Conservation (phyloP, 2,888 invertebrate genomes). For the Nephrotoma flavescens region DNA sequence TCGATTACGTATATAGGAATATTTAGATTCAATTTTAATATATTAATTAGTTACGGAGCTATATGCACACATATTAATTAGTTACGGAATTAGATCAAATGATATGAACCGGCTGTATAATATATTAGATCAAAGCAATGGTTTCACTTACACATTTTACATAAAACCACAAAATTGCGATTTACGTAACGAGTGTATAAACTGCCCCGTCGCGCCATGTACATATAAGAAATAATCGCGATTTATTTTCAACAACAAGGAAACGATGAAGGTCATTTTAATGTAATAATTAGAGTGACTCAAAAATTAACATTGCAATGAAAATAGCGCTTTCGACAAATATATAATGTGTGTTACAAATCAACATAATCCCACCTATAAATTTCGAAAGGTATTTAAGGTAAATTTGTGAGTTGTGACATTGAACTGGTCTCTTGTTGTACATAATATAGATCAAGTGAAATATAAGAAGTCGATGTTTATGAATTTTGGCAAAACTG, state of each 20-base stretch:
- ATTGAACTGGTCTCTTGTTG: neutral
- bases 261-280: neutral
- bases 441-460: too few species aligned
- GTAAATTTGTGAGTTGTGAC: neutral
- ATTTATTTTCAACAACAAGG: neutral
- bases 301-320: neutral
- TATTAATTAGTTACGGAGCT: neutral
- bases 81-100: neutral
- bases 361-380: neutral
- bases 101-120: neutral
- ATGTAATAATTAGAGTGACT: neutral
- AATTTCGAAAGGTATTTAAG: neutral
- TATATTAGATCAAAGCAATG: neutral
- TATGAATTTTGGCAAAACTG: too few species aligned
- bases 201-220: neutral
- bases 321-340: neutral
- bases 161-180: neutral
- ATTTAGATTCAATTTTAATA: neutral
- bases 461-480: too few species aligned
- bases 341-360: neutral
- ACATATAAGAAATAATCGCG: neutral
- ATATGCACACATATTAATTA: neutral
- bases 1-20: too few species aligned
- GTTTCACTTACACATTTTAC: neutral
- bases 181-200: neutral